These are phyloP conservation scores for Eupithecia vulgata DNA, from an alignment of 2,888 invertebrate genomes.

Conservation along the genomic window DNA sequence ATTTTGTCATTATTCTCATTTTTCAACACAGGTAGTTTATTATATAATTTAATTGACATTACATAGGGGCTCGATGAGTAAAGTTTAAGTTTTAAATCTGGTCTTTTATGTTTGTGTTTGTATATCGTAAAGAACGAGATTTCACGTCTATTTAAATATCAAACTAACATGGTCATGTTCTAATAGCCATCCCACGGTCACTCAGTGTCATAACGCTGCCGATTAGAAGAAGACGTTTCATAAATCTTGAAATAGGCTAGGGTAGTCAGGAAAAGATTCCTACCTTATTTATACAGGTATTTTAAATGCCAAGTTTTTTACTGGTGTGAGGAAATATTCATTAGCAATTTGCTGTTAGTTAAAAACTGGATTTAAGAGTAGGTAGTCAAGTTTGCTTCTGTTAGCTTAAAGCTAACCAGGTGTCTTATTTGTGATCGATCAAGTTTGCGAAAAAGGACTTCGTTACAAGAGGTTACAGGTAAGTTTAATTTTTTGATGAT, in stretches of 20 bases:
- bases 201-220: not conserved
- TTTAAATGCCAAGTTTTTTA: not conserved
- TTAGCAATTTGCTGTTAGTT: not conserved
- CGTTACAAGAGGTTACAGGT: not conserved
- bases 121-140: too few relatives aligned
- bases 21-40: too few relatives aligned
- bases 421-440: not conserved
- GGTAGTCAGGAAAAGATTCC: not conserved
- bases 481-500: not conserved
- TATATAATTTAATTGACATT: too few relatives aligned
- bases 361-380: not conserved
- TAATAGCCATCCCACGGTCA: not conserved
- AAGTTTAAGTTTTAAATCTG: too few relatives aligned
- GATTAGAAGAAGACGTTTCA: not conserved
- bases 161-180: not conserved
- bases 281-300: not conserved
- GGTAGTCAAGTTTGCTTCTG: not conserved
- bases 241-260: not conserved
- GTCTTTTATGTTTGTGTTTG: too few relatives aligned
- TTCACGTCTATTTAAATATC: too few relatives aligned
- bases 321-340: not conserved
- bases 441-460: not conserved
- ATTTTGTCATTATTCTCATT: too few relatives aligned
- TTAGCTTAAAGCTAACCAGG: not conserved
- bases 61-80: too few relatives aligned